Percentiles rank a stretch among this genome's conserved stretches.
phyloP scores from a whole-genome alignment of 1,140 invertebrate genomes.

The Drosophila rufa region DNA sequence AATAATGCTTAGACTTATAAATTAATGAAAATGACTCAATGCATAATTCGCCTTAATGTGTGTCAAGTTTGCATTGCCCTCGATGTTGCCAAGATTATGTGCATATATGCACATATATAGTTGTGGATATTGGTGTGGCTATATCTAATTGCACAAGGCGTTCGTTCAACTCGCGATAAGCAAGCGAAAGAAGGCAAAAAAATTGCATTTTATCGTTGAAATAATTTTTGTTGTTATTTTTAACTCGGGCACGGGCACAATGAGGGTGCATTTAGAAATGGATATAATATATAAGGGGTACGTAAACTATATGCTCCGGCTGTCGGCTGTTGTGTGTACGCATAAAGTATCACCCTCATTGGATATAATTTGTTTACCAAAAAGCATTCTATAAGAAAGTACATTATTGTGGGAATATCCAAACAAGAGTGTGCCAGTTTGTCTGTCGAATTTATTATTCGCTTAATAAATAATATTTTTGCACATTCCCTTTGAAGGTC shows the following conservation, averaged over 20 bases:
- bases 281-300: constrained; percentile 21
- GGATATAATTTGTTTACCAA: constrained; percentile 40
- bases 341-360: constrained; percentile 11
- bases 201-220: constrained; percentile 54
- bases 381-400: constrained; percentile 1
- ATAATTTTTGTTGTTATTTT: constrained; percentile 28
- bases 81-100: constrained; percentile 44
- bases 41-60: constrained; percentile 41
- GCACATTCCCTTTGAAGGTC: not conserved
- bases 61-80: constrained; percentile 76
- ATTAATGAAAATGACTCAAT: constrained; percentile 71
- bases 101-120: not conserved
- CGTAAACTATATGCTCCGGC: constrained; percentile 7
- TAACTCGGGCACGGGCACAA: constrained; percentile 31
- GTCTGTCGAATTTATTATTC: not conserved
- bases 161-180: constrained; percentile 51
- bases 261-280: constrained; percentile 41
- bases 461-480: not conserved
- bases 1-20: constrained; percentile 73
- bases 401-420: constrained; percentile 23
- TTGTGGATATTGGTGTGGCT: constrained; percentile 20
- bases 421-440: not conserved
- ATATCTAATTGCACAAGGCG: constrained; percentile 32
- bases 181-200: constrained; percentile 6
- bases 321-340: constrained; percentile 6